phyloP scores from a whole-genome alignment of 2,797 vertebrate genomes.

The Astyanax mexicanus region DNA sequence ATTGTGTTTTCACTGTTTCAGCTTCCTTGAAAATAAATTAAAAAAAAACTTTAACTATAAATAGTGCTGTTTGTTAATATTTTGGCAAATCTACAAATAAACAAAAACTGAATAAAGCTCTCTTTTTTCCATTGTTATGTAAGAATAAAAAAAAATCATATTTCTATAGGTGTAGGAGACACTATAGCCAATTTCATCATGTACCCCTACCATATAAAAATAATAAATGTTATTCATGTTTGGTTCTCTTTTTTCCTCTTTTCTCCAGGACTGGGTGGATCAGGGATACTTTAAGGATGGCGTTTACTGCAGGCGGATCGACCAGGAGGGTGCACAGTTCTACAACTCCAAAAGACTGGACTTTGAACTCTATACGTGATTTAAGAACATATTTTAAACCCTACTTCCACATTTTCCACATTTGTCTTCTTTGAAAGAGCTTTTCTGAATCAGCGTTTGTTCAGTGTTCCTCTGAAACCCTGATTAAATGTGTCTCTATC shows the following conservation, averaged over 20 bases:
- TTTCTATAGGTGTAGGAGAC: too few relatives aligned
- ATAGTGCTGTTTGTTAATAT: too few relatives aligned
- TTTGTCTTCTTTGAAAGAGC: slow-evolving; percentile 15
- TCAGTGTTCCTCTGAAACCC: slow-evolving; percentile 39
- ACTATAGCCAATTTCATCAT: too few relatives aligned
- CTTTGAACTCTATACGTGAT: slow-evolving; percentile 90
- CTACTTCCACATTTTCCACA: slow-evolving; percentile 20
- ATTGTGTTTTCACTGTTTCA: too few relatives aligned
- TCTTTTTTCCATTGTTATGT: too few relatives aligned
- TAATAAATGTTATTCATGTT: too few relatives aligned
- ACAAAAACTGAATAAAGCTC: too few relatives aligned
- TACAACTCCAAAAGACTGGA: slow-evolving; percentile 92
- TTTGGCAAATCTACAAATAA: too few relatives aligned
- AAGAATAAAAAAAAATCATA: too few relatives aligned
- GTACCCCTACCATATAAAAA: too few relatives aligned
- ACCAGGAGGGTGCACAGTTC: slow-evolving; percentile 84
- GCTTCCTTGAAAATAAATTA: too few relatives aligned
- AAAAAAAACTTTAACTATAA: too few relatives aligned
- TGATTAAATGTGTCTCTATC: slow-evolving; percentile 62
- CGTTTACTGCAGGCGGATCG: slow-evolving; percentile 88
- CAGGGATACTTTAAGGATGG: slow-evolving; percentile 89
- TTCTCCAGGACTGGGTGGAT: slow-evolving; percentile 88
- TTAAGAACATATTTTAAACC: not conserved
- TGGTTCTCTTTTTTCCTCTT: not conserved
- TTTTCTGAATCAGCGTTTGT: slow-evolving; percentile 11